phyloP scores from a whole-genome alignment of 1,140 invertebrate species.

The Zaprionus gabonicus region DNA sequence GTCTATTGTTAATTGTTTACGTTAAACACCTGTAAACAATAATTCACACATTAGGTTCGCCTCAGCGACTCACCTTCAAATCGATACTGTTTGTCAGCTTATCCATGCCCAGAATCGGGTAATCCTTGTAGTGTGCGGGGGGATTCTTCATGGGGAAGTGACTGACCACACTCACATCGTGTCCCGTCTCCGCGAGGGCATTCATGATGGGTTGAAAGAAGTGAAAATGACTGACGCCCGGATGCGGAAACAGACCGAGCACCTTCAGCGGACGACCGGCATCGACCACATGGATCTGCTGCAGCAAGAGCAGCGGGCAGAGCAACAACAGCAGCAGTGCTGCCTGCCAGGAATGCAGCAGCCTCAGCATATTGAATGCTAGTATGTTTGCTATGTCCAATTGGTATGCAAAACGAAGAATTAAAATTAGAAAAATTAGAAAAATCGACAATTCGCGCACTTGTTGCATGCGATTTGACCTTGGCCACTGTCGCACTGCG shows the following conservation, averaged over 20 bases:
- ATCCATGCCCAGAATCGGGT: conserved; percentile 84
- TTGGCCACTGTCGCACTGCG: conserved; percentile 63
- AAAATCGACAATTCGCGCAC: conserved; percentile 45
- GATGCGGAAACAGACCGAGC: conserved; percentile 88
- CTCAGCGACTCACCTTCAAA: conserved; percentile 55
- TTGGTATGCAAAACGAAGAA: conserved; percentile 13
- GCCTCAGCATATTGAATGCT: conserved; percentile 33
- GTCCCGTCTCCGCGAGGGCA: conserved; percentile 87
- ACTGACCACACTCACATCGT: conserved; percentile 89
- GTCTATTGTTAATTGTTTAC: conserved; percentile 3
- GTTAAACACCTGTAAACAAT: too few relatives aligned
- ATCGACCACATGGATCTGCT: conserved; percentile 52
- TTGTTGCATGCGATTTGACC: conserved; percentile 67
- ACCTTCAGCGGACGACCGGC: conserved; percentile 86
- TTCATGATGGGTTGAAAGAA: conserved; percentile 88
- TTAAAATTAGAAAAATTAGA: conserved; percentile 51
- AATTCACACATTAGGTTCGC: too few relatives aligned
- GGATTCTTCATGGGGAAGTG: conserved; percentile 86
- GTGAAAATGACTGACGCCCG: conserved; percentile 90
- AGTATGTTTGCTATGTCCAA: neutral
- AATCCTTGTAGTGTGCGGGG: conserved; percentile 87
- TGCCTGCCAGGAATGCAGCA: conserved; percentile 15
- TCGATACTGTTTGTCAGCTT: conserved; percentile 75
- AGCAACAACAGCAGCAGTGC: conserved; percentile 33
- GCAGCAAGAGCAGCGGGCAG: conserved; percentile 15